Conservation (phyloP, 2,888 invertebrate genomes). For the Mythimna vitellina region DNA sequence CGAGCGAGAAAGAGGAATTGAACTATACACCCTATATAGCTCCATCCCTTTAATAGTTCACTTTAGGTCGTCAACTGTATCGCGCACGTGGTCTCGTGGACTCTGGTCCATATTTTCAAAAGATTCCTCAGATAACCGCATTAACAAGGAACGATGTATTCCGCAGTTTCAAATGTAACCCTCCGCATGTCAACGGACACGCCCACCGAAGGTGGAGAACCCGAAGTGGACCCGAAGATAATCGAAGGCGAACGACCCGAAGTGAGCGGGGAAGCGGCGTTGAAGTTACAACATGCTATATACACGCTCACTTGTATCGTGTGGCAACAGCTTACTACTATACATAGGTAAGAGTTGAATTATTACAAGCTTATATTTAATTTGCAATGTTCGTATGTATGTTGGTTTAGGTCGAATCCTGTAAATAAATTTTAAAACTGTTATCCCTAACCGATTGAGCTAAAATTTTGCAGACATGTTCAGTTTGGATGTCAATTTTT, state of each 20-base stretch:
- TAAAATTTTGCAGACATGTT: too few relatives aligned
- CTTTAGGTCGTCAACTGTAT: too few relatives aligned
- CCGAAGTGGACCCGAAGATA: conserved; percentile 40
- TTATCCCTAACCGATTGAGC: too few relatives aligned
- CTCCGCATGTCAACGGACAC: conserved; percentile 82
- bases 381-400: too few relatives aligned
- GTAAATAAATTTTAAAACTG: too few relatives aligned
- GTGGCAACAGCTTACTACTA: conserved; percentile 97
- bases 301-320: conserved; percentile 97
- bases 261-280: conserved; percentile 91
- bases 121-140: not conserved
- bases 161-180: conserved; percentile 69
- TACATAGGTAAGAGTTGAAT: conserved; percentile 91
- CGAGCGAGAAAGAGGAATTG: too few relatives aligned
- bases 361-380: too few relatives aligned
- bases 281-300: conserved; percentile 96
- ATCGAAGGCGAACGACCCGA: conserved; percentile 56
- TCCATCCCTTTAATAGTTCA: too few relatives aligned
- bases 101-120: not conserved
- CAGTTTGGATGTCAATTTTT: too few relatives aligned
- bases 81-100: too few relatives aligned
- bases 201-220: conserved; percentile 68
- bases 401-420: too few relatives aligned
- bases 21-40: too few relatives aligned
- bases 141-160: not conserved